Percentiles rank a stretch among this genome's conserved stretches.
These are phyloP conservation scores for Mesorhabditis spiculigera DNA, from an alignment of 2,888 invertebrate genomes.

Conservation along the genomic window DNA sequence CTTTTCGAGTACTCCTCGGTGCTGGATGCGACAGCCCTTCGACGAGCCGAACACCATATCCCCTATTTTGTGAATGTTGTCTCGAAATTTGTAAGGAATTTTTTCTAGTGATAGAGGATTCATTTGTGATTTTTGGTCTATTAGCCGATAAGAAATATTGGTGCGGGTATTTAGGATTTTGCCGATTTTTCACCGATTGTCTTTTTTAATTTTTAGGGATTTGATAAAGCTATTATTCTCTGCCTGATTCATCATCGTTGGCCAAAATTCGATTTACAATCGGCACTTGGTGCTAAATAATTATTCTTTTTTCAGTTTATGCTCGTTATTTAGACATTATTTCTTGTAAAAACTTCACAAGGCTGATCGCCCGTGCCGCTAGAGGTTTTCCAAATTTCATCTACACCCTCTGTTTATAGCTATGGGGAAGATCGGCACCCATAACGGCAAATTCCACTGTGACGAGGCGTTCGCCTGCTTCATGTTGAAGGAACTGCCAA, in stretches of 20 bases:
- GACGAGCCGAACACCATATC: conserved; percentile 70
- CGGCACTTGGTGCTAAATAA: too few species aligned
- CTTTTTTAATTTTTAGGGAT: not conserved
- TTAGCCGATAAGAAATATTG: not conserved
- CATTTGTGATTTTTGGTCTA: not conserved
- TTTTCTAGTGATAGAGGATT: conserved; percentile 59
- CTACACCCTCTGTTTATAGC: conserved; percentile 5
- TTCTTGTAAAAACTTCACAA: too few species aligned
- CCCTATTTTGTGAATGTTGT: conserved; percentile 78
- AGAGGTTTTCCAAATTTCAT: too few species aligned
- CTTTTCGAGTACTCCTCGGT: conserved; percentile 67
- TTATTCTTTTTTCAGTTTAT: too few species aligned
- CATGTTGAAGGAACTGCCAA: conserved; percentile 78
- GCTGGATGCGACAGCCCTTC: conserved; percentile 64
- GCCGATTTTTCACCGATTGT: not conserved
- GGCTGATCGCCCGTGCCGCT: too few species aligned
- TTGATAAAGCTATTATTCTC: too few species aligned
- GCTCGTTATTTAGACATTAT: too few species aligned
- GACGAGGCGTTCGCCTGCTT: conserved; percentile 92
- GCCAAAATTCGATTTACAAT: too few species aligned
- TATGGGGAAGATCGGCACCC: conserved; percentile 63
- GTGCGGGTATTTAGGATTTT: conserved; percentile 2
- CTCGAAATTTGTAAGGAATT: conserved; percentile 74
- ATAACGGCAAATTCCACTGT: conserved; percentile 80
- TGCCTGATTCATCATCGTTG: too few species aligned